Evolutionary conservation across 2,113 vertebrate genomes (phyloP).

Genomic region (Leuciscus idus): DNA sequence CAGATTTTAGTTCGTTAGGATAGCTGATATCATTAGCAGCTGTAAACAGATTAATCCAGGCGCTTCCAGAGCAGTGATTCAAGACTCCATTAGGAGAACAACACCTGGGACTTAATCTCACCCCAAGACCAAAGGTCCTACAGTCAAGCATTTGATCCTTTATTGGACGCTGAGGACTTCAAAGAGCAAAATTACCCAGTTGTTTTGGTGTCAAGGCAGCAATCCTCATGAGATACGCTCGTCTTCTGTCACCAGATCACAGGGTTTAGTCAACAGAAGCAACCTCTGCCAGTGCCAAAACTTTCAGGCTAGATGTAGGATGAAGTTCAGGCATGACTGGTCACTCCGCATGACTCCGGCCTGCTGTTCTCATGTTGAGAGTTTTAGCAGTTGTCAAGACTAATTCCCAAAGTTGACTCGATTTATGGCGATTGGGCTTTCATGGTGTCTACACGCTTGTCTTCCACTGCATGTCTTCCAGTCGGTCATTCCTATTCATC

Average conservation of each 20-base stretch:
- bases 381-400: not conserved
- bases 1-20: not conserved
- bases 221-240: slow-evolving; percentile 11
- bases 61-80: slow-evolving; percentile 5
- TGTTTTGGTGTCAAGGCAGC: slow-evolving; percentile 31
- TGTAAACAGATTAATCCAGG: slow-evolving; percentile 25
- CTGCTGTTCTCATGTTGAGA: not conserved
- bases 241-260: slow-evolving; percentile 27
- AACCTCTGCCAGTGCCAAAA: not conserved
- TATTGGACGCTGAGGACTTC: slow-evolving; percentile 26
- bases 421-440: not conserved
- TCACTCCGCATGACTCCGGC: not conserved
- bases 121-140: slow-evolving; percentile 16
- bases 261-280: slow-evolving; percentile 10
- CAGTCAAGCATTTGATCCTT: slow-evolving; percentile 21
- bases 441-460: not conserved
- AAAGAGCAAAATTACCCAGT: slow-evolving; percentile 33
- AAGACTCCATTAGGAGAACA: not conserved
- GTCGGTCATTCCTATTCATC: not conserved
- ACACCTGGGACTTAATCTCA: slow-evolving; percentile 17
- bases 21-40: slow-evolving; percentile 23
- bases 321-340: not conserved
- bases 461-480: not conserved
- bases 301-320: not conserved
- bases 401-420: slow-evolving; percentile 5